phyloP scores from a whole-genome alignment of 2,888 invertebrate species.

The Suillia variegata region DNA sequence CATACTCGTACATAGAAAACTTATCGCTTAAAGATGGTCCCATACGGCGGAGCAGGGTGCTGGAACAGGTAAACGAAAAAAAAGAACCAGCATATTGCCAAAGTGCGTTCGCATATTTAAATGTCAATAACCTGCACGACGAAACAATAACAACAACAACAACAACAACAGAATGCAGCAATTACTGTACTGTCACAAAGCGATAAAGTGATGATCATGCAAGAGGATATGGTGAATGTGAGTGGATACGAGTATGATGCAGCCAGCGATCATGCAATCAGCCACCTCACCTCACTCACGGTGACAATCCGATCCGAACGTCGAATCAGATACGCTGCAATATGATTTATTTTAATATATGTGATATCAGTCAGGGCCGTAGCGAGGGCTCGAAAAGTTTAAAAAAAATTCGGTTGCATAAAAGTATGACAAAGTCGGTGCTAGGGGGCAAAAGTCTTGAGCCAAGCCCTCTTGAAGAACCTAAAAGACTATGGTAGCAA shows the following conservation, averaged over 20 bases:
- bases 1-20: no score
- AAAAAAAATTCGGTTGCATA: no score
- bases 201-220: slow-evolving; percentile 1
- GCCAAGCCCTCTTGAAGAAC: no score
- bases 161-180: background rate
- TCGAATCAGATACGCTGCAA: background rate
- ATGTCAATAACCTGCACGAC: slow-evolving; percentile 25
- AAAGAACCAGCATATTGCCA: slow-evolving; percentile 1
- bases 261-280: no score
- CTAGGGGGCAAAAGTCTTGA: no score
- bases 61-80: background rate
- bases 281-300: background rate
- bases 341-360: background rate
- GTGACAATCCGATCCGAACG: background rate
- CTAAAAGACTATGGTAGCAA: no score
- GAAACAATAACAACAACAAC: slow-evolving; percentile 1
- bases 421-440: no score
- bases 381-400: no score
- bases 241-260: background rate
- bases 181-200: background rate
- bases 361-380: no score
- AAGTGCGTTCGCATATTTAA: slow-evolving; percentile 20
- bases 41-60: no score
- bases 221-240: background rate
- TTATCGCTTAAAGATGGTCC: no score